Evolutionary conservation across 2,113 vertebrate species (phyloP), one percentile per base, ranked within the genome.

Genomic region (Naja naja): DNA sequence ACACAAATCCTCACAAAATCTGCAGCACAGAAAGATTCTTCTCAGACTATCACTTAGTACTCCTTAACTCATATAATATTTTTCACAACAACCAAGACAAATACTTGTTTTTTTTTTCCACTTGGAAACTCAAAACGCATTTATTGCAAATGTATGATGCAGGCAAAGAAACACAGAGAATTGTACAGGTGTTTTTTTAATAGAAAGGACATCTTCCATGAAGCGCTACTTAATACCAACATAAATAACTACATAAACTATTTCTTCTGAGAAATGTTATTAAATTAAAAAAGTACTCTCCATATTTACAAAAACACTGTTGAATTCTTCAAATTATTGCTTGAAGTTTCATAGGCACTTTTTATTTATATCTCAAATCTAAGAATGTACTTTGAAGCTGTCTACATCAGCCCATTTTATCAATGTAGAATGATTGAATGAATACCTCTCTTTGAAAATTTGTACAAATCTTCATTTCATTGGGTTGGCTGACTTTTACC

Each of bases 251-350:
- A 96, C 96, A 97, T 94, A 96, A 95, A 93, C 88, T 97, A 95
- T 93, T 97, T 96, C 94, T 91, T 95, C 90, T 94, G 96, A 96
- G 52, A 97, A 97, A 97, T 97, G 91, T 97, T 92, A 92, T 93
- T 92, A 97, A 97, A 98, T 97, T 97, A 96, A 96, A 97, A 98
- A 94, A 92, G 97, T 95, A 96, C 95, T 94, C 97, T 97, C 96
- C 96, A 97, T 98, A 98, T 98, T 98, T 98, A 98, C 98, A 98
- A 93, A 94, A 96, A 94, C 90, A 92, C 69, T 87, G 91, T 93
- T 91, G 49, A 93, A 96, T 97, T 95, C 92, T 97, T 95, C 95
- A 95, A 64, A 96, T 95, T 95, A 93, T 87, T 96, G 16, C 93
- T 95, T 94, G 2, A 12, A 91, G 95, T 95, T 96, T 95, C 95